Evolutionary conservation across 2,888 invertebrate species (phyloP).

Genomic region (Drosophila prostipennis): DNA sequence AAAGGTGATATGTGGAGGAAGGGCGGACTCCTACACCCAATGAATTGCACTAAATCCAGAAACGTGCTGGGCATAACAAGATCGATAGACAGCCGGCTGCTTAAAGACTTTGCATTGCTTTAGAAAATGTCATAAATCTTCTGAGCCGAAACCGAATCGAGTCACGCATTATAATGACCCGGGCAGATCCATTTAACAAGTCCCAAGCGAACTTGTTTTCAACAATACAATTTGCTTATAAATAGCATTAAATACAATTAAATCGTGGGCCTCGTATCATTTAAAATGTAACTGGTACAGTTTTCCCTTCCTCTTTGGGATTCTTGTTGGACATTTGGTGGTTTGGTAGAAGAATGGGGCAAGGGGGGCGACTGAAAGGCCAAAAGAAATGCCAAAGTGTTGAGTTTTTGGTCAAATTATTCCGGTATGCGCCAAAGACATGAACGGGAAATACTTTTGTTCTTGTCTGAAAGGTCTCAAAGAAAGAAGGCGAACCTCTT

Average conservation of each 20-base stretch:
- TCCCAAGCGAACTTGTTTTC: slow-evolving; percentile 5
- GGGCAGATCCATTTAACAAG: slow-evolving; percentile 15
- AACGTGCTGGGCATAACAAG: slow-evolving; percentile 58
- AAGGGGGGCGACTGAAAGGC: neutral
- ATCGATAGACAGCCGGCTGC: slow-evolving; percentile 37
- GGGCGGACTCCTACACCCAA: slow-evolving; percentile 50
- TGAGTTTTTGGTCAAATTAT: slow-evolving; percentile 49
- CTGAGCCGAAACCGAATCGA: slow-evolving; percentile 38
- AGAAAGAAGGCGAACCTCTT: neutral
- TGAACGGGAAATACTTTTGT: slow-evolving; percentile 49
- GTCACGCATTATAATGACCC: slow-evolving; percentile 63
- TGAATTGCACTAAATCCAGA: slow-evolving; percentile 69
- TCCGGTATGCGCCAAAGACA: slow-evolving; percentile 54
- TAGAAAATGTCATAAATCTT: slow-evolving; percentile 69
- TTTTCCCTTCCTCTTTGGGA: slow-evolving; percentile 14
- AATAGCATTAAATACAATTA: slow-evolving; percentile 50
- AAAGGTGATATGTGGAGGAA: slow-evolving; percentile 1
- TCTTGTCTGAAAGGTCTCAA: slow-evolving; percentile 11
- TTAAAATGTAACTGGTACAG: slow-evolving; percentile 63
- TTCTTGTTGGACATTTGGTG: neutral
- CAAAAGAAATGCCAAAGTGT: slow-evolving; percentile 55
- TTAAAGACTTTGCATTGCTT: slow-evolving; percentile 44
- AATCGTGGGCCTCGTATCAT: slow-evolving; percentile 31
- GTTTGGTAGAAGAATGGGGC: neutral
- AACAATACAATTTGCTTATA: slow-evolving; percentile 52